Conservation (phyloP, 1,140 invertebrate species). For the Zaprionus tsacasi region DNA sequence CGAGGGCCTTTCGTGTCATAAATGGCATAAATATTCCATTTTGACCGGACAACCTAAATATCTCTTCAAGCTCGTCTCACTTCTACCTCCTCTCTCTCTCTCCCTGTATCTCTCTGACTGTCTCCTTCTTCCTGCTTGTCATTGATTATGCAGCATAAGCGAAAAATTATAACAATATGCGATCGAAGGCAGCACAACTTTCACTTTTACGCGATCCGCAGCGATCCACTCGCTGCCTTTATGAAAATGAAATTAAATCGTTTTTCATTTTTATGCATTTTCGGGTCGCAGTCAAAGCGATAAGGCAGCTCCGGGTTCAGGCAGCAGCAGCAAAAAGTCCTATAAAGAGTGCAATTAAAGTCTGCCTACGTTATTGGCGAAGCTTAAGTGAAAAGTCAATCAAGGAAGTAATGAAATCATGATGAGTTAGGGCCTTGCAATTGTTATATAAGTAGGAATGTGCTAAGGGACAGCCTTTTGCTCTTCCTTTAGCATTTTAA, state of each 20-base stretch:
- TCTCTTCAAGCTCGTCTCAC: slow-evolving; percentile 31
- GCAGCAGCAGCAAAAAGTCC: not conserved
- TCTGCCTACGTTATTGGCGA: not conserved
- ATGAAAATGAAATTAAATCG: slow-evolving; percentile 79
- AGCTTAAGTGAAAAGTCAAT: slow-evolving; percentile 1
- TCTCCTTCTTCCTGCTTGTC: slow-evolving; percentile 1
- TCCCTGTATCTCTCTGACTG: not conserved
- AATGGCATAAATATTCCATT: slow-evolving; percentile 82
- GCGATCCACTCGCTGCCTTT: slow-evolving; percentile 18
- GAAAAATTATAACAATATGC: slow-evolving; percentile 67
- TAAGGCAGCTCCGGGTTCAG: slow-evolving; percentile 39
- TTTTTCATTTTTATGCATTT: slow-evolving; percentile 73
- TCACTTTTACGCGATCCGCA: slow-evolving; percentile 58
- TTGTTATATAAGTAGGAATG: no score
- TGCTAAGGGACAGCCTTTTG: no score
- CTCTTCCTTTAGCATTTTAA: no score
- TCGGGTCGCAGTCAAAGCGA: slow-evolving; percentile 21
- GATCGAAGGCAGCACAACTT: slow-evolving; percentile 45
- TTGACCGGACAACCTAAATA: slow-evolving; percentile 80
- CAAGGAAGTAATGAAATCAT: not conserved
- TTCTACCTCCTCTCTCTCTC: slow-evolving; percentile 26
- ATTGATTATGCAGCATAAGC: slow-evolving; percentile 31
- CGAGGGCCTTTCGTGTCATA: slow-evolving; percentile 81
- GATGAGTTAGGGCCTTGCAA: not conserved
- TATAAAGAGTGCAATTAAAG: slow-evolving; percentile 3